These are phyloP conservation scores for Sycophila sp. DNA, from an alignment of 1,140 invertebrate species.

Conservation along the genomic window DNA sequence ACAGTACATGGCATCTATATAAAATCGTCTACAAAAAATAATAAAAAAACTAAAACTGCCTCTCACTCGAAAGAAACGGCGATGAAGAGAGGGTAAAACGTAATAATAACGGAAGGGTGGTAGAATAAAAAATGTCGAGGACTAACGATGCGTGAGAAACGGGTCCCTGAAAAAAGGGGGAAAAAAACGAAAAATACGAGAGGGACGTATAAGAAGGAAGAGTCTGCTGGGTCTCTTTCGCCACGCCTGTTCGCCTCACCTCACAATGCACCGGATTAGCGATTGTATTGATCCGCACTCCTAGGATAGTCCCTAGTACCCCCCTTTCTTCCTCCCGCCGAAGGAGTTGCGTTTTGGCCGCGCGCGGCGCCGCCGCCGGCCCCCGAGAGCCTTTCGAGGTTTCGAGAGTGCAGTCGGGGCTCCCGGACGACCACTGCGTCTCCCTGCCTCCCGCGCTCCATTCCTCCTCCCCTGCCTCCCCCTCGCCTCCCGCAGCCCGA, in stretches of 20 bases:
- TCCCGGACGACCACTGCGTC: conserved; percentile 37
- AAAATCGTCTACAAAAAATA: no score
- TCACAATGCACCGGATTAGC: conserved; percentile 65
- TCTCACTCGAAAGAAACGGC: no score
- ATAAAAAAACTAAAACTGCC: no score
- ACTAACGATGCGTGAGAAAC: conserved; percentile 29
- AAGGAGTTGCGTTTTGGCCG: conserved; percentile 60
- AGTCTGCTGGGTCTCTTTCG: conserved; percentile 44
- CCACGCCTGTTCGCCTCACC: conserved; percentile 63
- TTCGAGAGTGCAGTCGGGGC: conserved; percentile 41
- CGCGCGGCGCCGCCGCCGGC: conserved; percentile 38
- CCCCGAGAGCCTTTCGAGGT: conserved; percentile 46
- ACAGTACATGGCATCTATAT: no score
- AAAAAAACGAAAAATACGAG: background rate
- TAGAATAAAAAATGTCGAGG: background rate
- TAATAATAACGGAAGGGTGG: no score
- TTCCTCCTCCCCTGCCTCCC: conserved; percentile 12
- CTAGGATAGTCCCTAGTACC: conserved; percentile 61
- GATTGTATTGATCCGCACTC: conserved; percentile 68
- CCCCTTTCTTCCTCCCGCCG: conserved; percentile 45
- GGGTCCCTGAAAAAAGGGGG: background rate
- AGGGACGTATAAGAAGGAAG: conserved; percentile 35
- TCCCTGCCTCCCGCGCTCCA: conserved; percentile 5
- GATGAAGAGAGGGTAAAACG: no score
- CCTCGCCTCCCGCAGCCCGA: background rate